Evolutionary conservation across 1,140 invertebrate genomes (phyloP).

Genomic region (Drosophila funebris): DNA sequence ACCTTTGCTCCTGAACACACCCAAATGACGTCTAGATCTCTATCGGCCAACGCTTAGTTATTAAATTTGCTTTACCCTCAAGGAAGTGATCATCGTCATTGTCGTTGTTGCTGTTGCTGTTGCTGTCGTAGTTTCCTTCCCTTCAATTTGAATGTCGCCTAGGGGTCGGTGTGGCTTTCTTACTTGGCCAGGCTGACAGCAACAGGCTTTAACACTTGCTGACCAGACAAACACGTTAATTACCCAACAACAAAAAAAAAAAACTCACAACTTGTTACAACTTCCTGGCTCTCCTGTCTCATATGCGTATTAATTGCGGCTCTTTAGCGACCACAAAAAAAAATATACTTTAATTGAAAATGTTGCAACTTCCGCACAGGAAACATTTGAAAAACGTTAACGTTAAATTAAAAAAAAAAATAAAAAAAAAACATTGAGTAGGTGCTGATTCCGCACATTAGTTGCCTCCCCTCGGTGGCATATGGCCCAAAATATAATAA

Average conservation of each 20-base stretch:
- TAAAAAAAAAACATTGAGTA: constrained; percentile 28
- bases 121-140: constrained; percentile 26
- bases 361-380: constrained; percentile 66
- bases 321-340: constrained; percentile 62
- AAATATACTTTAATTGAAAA: constrained; percentile 66
- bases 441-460: constrained; percentile 39
- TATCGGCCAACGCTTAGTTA: constrained; percentile 55
- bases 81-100: constrained; percentile 56
- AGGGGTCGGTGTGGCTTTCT: constrained; percentile 17
- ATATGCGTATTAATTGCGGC: constrained; percentile 66
- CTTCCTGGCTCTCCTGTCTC: constrained; percentile 54
- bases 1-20: constrained; percentile 23
- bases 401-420: too few relatives aligned
- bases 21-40: constrained; percentile 62
- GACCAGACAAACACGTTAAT: constrained; percentile 51
- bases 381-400: constrained; percentile 61
- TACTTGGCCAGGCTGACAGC: constrained; percentile 18
- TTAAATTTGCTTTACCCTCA: constrained; percentile 62
- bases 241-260: too few relatives aligned
- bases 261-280: constrained; percentile 35
- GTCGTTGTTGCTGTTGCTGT: not conserved
- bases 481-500: too few relatives aligned
- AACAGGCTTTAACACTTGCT: constrained; percentile 68
- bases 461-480: not conserved
- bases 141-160: constrained; percentile 63